phyloP scores from a whole-genome alignment of 1,140 invertebrate genomes.

The Pseudomyrmex concolor region DNA sequence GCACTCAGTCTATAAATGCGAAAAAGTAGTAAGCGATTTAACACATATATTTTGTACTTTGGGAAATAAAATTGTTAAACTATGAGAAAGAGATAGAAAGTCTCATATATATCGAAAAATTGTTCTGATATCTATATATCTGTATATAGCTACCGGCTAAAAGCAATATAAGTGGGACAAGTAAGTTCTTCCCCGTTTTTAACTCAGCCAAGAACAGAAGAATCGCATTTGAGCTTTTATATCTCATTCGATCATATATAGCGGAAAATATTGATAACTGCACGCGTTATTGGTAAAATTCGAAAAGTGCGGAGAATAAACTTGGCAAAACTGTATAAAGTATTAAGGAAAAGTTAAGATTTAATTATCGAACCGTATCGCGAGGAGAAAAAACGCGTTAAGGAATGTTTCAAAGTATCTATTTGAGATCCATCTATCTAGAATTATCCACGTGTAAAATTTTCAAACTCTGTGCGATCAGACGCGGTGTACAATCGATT shows the following conservation, averaged over 20 bases:
- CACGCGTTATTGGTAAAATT: not conserved
- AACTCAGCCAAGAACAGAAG: slow-evolving; percentile 68
- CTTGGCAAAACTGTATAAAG: not conserved
- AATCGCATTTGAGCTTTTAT: slow-evolving; percentile 72
- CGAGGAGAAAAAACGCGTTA: not conserved
- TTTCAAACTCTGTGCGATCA: too few species aligned
- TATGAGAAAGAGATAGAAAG: slow-evolving; percentile 11
- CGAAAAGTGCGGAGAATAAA: not conserved
- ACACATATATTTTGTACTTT: slow-evolving; percentile 9
- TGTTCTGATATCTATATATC: slow-evolving; percentile 16
- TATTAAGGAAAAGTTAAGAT: not conserved
- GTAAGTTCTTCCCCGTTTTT: slow-evolving; percentile 70
- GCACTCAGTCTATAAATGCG: not conserved
- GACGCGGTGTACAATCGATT: not conserved
- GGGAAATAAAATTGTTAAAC: slow-evolving; percentile 40
- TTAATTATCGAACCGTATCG: not conserved
- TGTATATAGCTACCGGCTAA: slow-evolving; percentile 44
- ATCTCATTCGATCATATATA: slow-evolving; percentile 46
- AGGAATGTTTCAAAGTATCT: too few species aligned
- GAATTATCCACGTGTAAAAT: too few species aligned
- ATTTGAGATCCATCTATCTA: too few species aligned
- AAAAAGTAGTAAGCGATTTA: not conserved
- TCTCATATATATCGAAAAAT: slow-evolving; percentile 46
- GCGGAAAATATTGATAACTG: slow-evolving; percentile 21
- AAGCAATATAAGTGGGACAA: slow-evolving; percentile 60